These are phyloP conservation scores for Edolisoma coerulescens DNA, from an alignment of 2,113 vertebrate species.

Conservation along the genomic window DNA sequence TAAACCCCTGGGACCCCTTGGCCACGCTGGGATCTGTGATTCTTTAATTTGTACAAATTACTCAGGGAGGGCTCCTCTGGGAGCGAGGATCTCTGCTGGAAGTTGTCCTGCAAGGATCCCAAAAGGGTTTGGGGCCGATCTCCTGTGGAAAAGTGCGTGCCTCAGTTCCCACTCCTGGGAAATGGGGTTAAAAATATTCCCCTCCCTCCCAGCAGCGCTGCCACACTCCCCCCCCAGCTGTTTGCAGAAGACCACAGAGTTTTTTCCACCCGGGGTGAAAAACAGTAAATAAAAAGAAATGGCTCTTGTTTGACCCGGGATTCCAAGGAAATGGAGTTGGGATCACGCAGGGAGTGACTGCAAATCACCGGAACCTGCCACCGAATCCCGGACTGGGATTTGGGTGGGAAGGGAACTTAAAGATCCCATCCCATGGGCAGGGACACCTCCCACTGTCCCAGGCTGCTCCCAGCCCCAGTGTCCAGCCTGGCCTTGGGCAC, in stretches of 20 bases:
- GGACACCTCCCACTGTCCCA: background rate
- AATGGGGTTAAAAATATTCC: background rate
- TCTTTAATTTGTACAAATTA: too few species aligned
- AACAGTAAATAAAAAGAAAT: conserved; percentile 12
- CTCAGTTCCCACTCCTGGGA: too few species aligned
- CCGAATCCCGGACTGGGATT: background rate
- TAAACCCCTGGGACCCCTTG: too few species aligned
- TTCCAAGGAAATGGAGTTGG: background rate
- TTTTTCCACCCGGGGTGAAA: background rate
- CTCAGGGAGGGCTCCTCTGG: too few species aligned
- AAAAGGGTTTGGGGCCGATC: too few species aligned
- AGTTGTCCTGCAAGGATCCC: too few species aligned
- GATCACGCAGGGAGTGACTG: background rate
- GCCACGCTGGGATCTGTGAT: too few species aligned
- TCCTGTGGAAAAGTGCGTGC: too few species aligned
- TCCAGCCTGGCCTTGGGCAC: background rate
- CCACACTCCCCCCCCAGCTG: background rate
- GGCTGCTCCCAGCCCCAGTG: too few species aligned
- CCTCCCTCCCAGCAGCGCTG: background rate
- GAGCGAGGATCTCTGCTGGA: too few species aligned
- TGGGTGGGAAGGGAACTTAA: background rate
- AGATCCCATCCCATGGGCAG: background rate
- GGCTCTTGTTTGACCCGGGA: background rate
- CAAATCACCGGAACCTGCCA: background rate
- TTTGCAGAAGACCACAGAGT: background rate